Conservation (phyloP, 2,113 vertebrate species). For the Laticauda laticaudata region DNA sequence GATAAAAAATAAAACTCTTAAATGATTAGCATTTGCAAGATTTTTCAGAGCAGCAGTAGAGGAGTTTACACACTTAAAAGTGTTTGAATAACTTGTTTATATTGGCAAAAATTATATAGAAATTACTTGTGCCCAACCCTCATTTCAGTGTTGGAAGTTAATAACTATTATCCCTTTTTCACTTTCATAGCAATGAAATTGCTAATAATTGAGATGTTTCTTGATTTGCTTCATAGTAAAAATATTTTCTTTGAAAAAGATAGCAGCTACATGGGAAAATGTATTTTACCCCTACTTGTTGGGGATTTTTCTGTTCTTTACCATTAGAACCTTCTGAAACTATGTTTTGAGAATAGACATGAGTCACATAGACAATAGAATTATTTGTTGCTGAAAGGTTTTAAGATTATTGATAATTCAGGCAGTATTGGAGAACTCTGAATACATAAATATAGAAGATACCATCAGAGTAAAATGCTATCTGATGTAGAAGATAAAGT, state of each 20-base stretch:
- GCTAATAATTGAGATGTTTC: slow-evolving; percentile 42
- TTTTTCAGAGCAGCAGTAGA: slow-evolving; percentile 1
- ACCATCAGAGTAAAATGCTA: neutral
- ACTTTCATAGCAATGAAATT: slow-evolving; percentile 41
- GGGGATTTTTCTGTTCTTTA: slow-evolving; percentile 41
- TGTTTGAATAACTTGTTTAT: slow-evolving; percentile 20
- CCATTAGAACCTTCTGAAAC: slow-evolving; percentile 53
- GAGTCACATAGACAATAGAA: slow-evolving; percentile 39
- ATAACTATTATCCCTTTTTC: neutral
- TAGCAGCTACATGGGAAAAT: slow-evolving; percentile 37
- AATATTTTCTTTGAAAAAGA: slow-evolving; percentile 41
- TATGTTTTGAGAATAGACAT: neutral
- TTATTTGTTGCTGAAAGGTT: neutral
- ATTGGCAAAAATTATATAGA: slow-evolving; percentile 23
- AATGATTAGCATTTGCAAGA: slow-evolving; percentile 13
- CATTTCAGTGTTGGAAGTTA: neutral
- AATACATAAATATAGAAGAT: neutral
- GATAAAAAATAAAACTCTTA: slow-evolving; percentile 16
- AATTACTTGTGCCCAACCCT: neutral
- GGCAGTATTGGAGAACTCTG: neutral
- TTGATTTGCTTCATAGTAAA: slow-evolving; percentile 49
- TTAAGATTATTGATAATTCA: neutral
- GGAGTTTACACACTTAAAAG: neutral
- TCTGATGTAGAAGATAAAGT: slow-evolving; percentile 9
- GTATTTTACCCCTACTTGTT: slow-evolving; percentile 6